phyloP scores from a whole-genome alignment of 2,888 invertebrate species.

The Miltochrista miniata region DNA sequence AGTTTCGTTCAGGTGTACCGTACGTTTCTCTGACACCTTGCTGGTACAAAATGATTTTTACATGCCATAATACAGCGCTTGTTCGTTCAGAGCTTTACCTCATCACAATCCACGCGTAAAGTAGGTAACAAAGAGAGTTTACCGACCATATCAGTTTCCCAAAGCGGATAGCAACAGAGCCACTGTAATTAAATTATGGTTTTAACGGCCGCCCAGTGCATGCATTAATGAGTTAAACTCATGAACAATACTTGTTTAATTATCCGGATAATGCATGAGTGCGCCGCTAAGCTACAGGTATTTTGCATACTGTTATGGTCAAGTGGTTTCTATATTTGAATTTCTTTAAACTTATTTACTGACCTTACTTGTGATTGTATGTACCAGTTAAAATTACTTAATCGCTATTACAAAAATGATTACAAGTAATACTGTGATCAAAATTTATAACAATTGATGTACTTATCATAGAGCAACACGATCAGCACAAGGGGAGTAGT shows the following conservation, averaged over 20 bases:
- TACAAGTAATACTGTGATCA: no score
- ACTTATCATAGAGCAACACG: no score
- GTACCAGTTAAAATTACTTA: no score
- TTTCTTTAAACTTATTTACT: no score
- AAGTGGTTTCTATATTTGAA: conserved; percentile 1
- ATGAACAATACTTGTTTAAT: conserved; percentile 56
- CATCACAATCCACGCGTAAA: conserved; percentile 1
- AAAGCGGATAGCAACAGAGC: conserved; percentile 27
- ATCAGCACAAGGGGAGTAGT: no score
- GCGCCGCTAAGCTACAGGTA: conserved; percentile 21
- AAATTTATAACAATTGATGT: no score
- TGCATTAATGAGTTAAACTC: conserved; percentile 47
- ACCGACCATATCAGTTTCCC: conserved; percentile 20
- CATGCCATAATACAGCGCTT: no score
- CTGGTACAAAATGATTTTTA: no score
- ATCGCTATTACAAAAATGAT: no score
- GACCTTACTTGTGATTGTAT: no score
- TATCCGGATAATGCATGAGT: conserved; percentile 47
- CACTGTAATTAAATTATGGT: conserved; percentile 48
- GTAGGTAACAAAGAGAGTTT: conserved; percentile 8
- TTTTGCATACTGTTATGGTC: conserved; percentile 22
- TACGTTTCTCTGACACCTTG: no score
- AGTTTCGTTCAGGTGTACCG: no score
- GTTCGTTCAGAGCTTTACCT: not conserved
- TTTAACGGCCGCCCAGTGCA: conserved; percentile 41